These are phyloP conservation scores for Dynastes tityus DNA, from an alignment of 2,888 invertebrate species.

Conservation along the genomic window DNA sequence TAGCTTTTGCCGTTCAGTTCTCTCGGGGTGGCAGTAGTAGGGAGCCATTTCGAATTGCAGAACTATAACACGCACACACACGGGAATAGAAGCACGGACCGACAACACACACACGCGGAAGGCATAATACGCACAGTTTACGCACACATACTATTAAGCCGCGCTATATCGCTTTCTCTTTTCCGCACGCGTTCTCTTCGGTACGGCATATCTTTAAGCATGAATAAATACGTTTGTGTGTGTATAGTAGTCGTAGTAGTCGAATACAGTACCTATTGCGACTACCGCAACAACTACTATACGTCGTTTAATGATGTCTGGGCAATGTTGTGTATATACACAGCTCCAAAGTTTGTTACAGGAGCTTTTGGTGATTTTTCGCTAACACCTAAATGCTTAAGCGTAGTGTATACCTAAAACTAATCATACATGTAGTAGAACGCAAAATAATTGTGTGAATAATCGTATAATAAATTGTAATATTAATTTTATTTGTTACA, in stretches of 20 bases:
- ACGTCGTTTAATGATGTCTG: constrained; percentile 8
- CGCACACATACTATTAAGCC: constrained; percentile 18
- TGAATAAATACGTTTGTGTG: constrained; percentile 10
- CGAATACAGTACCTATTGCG: constrained; percentile 25
- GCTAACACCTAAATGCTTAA: background rate
- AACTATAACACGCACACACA: constrained; percentile 48
- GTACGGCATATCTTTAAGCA: background rate
- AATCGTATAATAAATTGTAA: too few relatives aligned
- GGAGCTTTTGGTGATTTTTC: constrained; percentile 19
- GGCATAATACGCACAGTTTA: constrained; percentile 7
- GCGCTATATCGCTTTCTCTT: too few relatives aligned
- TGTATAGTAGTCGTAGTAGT: constrained; percentile 6
- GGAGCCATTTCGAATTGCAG: constrained; percentile 53
- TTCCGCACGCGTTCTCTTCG: background rate
- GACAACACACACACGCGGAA: constrained; percentile 28
- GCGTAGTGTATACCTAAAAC: too few relatives aligned
- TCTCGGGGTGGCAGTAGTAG: constrained; percentile 48
- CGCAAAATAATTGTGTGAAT: too few relatives aligned
- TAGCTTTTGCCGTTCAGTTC: constrained; percentile 52
- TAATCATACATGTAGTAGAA: too few relatives aligned
- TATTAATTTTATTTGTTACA: too few relatives aligned
- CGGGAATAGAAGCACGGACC: constrained; percentile 1
- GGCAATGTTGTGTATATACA: background rate
- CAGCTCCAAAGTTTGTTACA: constrained; percentile 5
- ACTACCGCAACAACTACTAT: constrained; percentile 43